phyloP scores from a whole-genome alignment of 2,113 vertebrate species.

The human (Homo sapiens) region GRCh38 chr21:32627001-32627500 shows the following conservation, averaged over 20 bases:
- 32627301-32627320: neutral
- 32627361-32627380: neutral
- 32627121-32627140: neutral
- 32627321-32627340: neutral
- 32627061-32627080: neutral
- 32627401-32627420: neutral
- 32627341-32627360: neutral
- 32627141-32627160: neutral
- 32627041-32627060: neutral
- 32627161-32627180: neutral
- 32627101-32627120: neutral
- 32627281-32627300: accelerated
- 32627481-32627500: neutral
- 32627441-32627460: neutral
- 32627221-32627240: neutral
- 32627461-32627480: neutral
- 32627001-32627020: neutral
- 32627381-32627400: neutral
- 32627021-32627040: neutral
- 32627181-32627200: neutral
- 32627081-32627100: neutral
- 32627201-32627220: neutral
- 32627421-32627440: neutral
- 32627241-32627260: neutral
- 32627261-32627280: neutral